A percentile compares a stretch with the other conserved stretches of the same genome.
phyloP scores from a whole-genome alignment of 2,888 invertebrate species.

The Charanyca ferruginea region DNA sequence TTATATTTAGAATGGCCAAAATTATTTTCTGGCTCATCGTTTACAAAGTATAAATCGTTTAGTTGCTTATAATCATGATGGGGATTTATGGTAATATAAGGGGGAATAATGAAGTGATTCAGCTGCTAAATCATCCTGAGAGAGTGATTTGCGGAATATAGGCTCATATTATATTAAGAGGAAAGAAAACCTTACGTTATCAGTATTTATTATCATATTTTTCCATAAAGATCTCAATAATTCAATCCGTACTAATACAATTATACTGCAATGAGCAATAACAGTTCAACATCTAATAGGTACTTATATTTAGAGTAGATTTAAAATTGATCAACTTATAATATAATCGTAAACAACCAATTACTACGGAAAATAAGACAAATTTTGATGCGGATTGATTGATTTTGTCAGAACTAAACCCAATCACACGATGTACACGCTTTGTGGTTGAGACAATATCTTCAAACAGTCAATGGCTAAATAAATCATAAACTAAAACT shows the following conservation, averaged over 20 bases:
- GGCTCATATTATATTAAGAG: constrained; percentile 1
- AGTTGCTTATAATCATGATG: constrained; percentile 42
- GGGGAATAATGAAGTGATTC: constrained; percentile 35
- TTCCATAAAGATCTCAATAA: neutral
- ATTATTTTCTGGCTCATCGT: constrained; percentile 42
- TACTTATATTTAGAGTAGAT: too few species aligned
- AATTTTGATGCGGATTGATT: too few species aligned
- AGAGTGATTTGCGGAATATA: constrained; percentile 6
- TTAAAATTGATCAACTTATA: too few species aligned
- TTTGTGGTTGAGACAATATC: too few species aligned
- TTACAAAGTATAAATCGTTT: constrained; percentile 49
- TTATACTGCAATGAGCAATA: too few species aligned
- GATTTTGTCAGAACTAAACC: too few species aligned
- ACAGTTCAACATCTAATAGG: too few species aligned
- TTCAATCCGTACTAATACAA: too few species aligned
- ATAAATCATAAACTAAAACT: too few species aligned
- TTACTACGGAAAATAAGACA: too few species aligned
- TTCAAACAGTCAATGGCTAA: neutral
- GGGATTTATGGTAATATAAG: constrained; percentile 24
- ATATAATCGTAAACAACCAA: too few species aligned
- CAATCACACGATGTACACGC: neutral
- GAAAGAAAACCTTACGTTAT: neutral
- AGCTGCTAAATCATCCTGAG: constrained; percentile 16
- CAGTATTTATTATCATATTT: neutral
- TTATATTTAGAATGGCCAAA: constrained; percentile 30